Conservation (phyloP, 2,888 invertebrate genomes). For the Sarcophaga caerulescens region DNA sequence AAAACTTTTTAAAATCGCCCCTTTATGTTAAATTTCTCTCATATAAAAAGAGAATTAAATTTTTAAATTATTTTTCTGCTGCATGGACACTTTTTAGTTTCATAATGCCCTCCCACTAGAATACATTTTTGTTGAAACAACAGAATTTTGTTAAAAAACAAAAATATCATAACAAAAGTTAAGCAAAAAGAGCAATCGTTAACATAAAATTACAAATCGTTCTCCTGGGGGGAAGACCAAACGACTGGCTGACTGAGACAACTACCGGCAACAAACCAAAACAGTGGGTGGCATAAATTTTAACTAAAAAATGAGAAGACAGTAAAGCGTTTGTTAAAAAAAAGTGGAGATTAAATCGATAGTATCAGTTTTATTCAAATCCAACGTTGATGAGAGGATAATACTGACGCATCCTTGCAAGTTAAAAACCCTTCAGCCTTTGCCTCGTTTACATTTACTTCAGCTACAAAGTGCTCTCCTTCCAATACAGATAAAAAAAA, state of each 20-base stretch:
- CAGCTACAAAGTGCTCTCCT: slow-evolving; percentile 24
- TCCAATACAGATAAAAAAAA: slow-evolving; percentile 42
- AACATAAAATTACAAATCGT: slow-evolving; percentile 77
- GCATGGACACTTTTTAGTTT: slow-evolving; percentile 40
- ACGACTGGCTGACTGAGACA: background rate
- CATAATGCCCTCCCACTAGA: slow-evolving; percentile 29
- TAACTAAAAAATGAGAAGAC: slow-evolving; percentile 8
- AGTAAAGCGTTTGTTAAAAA: slow-evolving; percentile 40
- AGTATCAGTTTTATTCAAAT: slow-evolving; percentile 57
- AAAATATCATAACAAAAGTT: slow-evolving; percentile 22
- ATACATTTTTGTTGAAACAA: background rate
- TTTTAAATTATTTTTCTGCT: slow-evolving; percentile 35
- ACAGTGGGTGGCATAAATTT: slow-evolving; percentile 63
- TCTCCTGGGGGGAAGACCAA: slow-evolving; percentile 74
- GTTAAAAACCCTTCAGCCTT: slow-evolving; percentile 3
- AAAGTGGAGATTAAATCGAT: slow-evolving; percentile 50
- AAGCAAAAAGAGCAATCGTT: slow-evolving; percentile 76
- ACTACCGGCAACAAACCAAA: slow-evolving; percentile 30
- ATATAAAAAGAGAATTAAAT: no score
- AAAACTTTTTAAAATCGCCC: no score
- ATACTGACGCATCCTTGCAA: slow-evolving; percentile 11
- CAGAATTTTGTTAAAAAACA: slow-evolving; percentile 21
- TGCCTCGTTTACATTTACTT: slow-evolving; percentile 36
- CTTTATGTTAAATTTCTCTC: no score
- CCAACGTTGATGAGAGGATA: background rate